These are phyloP conservation scores for Parus major DNA, from an alignment of 2,113 vertebrate species.

Conservation along the genomic window DNA sequence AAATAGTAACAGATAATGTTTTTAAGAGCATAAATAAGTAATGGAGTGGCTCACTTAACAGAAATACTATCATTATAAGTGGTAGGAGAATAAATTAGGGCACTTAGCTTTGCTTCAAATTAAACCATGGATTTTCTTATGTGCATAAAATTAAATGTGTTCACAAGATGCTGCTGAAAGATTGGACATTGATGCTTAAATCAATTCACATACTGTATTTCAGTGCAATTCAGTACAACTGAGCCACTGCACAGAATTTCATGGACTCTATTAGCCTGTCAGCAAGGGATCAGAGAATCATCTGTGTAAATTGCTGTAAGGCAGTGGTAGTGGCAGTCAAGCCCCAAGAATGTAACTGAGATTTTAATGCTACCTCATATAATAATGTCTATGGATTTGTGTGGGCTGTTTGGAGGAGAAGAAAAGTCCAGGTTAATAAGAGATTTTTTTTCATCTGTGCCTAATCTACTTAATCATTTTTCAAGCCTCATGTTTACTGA, in stretches of 20 bases:
- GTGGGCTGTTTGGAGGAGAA: neutral
- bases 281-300: neutral
- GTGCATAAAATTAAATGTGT: neutral
- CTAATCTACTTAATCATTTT: neutral
- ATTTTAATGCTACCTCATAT: neutral
- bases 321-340: neutral
- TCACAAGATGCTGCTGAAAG: neutral
- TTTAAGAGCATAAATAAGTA: slow-evolving; percentile 10
- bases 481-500: neutral
- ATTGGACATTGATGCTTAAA: neutral
- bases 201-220: neutral
- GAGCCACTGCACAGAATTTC: neutral
- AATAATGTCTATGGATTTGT: neutral
- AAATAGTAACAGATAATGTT: neutral
- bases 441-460: neutral
- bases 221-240: neutral
- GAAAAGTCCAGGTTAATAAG: neutral
- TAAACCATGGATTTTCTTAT: neutral
- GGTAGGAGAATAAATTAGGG: neutral
- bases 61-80: neutral
- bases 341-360: neutral
- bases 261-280: neutral
- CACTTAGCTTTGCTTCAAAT: neutral
- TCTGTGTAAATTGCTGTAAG: neutral
- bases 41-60: neutral